Evolutionary conservation across 2,888 invertebrate genomes (phyloP).

Genomic region (Rhodophaea formosa): DNA sequence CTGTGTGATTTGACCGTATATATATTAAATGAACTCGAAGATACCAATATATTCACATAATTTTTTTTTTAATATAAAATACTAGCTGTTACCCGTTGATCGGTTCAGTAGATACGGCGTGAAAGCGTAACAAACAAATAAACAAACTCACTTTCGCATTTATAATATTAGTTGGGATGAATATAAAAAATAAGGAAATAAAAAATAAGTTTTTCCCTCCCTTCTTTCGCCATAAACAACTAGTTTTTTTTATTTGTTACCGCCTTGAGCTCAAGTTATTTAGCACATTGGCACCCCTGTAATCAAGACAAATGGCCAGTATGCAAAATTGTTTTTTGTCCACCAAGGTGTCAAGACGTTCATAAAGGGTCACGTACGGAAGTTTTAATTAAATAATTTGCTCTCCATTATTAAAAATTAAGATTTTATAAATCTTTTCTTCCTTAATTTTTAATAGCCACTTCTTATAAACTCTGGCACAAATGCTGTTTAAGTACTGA

Average conservation of each 20-base stretch:
- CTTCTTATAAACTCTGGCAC: conserved; percentile 40
- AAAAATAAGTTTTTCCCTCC: too few relatives aligned
- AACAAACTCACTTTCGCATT: too few relatives aligned
- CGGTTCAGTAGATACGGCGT: too few relatives aligned
- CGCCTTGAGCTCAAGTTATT: conserved; percentile 7
- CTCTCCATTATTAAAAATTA: conserved; percentile 70
- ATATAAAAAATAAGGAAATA: too few relatives aligned
- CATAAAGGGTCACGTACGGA: conserved; percentile 50
- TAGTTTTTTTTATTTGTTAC: conserved; percentile 1
- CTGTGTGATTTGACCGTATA: too few relatives aligned
- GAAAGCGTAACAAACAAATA: too few relatives aligned
- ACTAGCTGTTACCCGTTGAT: too few relatives aligned
- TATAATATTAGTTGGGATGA: too few relatives aligned
- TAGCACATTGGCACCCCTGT: conserved; percentile 8
- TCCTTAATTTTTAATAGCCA: conserved; percentile 51
- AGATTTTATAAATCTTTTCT: conserved; percentile 44
- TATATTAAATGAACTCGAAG: too few relatives aligned
- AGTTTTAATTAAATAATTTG: conserved; percentile 52
- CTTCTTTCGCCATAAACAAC: not conserved
- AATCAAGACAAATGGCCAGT: conserved; percentile 25
- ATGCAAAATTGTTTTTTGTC: conserved; percentile 55
- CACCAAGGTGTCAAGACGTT: conserved; percentile 60
- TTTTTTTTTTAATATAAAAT: too few relatives aligned
- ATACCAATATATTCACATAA: too few relatives aligned
- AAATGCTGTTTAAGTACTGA: conserved; percentile 52